A percentile compares a stretch with the other conserved stretches of the same genome.
Conservation (phyloP, 2,113 vertebrate genomes). For the Callorhinus ursinus region DNA sequence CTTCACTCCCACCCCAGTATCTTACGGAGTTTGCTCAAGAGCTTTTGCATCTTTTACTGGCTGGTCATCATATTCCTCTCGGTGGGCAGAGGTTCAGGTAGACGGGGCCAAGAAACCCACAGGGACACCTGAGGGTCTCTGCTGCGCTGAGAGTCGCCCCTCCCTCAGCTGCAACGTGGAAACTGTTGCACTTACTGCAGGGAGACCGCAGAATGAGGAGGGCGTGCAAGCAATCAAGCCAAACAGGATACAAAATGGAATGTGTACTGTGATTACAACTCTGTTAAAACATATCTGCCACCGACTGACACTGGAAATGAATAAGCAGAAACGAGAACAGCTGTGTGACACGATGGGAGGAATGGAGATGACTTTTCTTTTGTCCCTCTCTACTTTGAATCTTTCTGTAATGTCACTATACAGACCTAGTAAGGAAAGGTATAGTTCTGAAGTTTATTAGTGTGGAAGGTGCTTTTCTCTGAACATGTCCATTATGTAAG, state of each 20-base stretch:
- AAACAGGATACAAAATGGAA: background rate
- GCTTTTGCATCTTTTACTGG: background rate
- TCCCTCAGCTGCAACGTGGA: background rate
- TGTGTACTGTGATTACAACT: background rate
- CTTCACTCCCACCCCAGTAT: background rate
- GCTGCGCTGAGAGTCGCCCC: rapidly evolving
- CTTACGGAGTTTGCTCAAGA: background rate
- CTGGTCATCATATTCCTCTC: background rate
- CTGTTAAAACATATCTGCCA: background rate
- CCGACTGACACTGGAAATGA: background rate
- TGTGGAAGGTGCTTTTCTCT: background rate
- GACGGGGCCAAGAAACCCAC: background rate
- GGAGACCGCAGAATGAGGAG: background rate
- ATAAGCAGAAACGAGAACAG: conserved; percentile 16
- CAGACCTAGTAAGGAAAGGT: background rate
- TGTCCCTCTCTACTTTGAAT: background rate
- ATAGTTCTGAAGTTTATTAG: background rate
- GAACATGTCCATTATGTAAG: background rate
- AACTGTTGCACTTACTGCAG: background rate
- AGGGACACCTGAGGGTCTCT: background rate
- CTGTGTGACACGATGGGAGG: background rate
- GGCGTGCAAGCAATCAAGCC: background rate
- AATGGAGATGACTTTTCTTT: background rate
- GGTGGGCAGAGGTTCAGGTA: too few species aligned
- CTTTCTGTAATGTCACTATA: background rate